These are phyloP conservation scores for Euwallacea similis DNA, from an alignment of 1,140 invertebrate genomes.

Conservation along the genomic window DNA sequence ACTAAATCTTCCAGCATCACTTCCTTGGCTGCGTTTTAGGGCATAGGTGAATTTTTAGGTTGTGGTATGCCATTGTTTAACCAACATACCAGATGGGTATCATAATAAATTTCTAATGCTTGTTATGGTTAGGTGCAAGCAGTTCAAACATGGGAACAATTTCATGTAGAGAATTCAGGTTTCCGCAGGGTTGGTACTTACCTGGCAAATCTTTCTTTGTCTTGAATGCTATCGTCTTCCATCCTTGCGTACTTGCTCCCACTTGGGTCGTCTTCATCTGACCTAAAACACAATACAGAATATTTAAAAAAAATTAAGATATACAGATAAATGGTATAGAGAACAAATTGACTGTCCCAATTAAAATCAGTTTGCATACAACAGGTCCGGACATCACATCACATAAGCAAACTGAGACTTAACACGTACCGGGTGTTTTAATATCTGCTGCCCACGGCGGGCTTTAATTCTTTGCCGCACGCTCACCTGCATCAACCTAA, in stretches of 20 bases:
- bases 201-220: constrained; percentile 95
- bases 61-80: too few relatives aligned
- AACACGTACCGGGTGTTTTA: constrained; percentile 20
- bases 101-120: too few relatives aligned
- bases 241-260: constrained; percentile 80
- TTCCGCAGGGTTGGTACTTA: constrained; percentile 53
- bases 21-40: too few relatives aligned
- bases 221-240: constrained; percentile 91
- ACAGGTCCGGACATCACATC: background rate
- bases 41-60: too few relatives aligned
- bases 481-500: constrained; percentile 6
- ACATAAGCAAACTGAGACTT: constrained; percentile 18
- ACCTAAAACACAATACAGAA: constrained; percentile 57
- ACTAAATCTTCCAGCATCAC: too few relatives aligned
- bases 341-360: constrained; percentile 9
- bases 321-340: background rate
- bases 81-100: too few relatives aligned
- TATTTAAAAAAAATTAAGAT: background rate
- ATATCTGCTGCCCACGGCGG: constrained; percentile 14
- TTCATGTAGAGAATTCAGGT: background rate
- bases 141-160: background rate
- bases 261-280: constrained; percentile 83
- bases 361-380: constrained; percentile 19
- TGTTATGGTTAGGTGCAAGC: too few relatives aligned
- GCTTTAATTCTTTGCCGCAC: constrained; percentile 17